A percentile compares a stretch with the other conserved stretches of the same genome.
Conservation (phyloP, 2,113 vertebrate genomes). For the Boulengeromyrus knoepffleri region DNA sequence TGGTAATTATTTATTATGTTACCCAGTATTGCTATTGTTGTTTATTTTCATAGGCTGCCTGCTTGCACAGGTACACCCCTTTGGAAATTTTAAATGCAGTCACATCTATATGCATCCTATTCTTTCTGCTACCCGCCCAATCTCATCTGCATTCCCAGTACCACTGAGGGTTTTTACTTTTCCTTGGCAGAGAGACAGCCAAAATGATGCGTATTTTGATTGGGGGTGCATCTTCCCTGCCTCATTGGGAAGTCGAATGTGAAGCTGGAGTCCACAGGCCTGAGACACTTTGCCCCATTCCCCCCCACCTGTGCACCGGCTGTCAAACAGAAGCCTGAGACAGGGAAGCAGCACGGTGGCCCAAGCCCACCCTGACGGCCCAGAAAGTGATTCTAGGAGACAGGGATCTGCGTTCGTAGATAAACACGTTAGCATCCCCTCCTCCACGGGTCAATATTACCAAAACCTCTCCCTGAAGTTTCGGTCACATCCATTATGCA, state of each 20-base stretch:
- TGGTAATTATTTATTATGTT: not conserved
- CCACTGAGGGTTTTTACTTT: not conserved
- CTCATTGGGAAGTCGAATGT: not conserved
- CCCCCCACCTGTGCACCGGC: not conserved
- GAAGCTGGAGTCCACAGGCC: not conserved
- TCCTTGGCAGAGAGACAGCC: not conserved
- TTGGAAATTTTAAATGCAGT: not conserved
- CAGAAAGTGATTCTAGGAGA: not conserved
- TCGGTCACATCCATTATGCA: slow-evolving; percentile 12
- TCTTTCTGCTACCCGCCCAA: not conserved
- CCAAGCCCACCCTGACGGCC: not conserved
- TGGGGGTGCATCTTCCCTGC: not conserved
- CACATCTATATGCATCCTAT: not conserved
- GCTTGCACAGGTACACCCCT: not conserved
- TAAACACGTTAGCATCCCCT: not conserved
- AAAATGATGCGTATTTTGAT: not conserved
- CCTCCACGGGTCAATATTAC: slow-evolving; percentile 8
- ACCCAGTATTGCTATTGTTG: not conserved
- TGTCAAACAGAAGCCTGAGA: not conserved
- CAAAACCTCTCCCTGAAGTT: slow-evolving; percentile 2
- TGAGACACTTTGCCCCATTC: not conserved
- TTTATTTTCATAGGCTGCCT: not conserved
- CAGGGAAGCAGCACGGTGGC: not conserved
- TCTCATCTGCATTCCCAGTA: not conserved
- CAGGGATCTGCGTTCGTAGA: not conserved